Conservation (phyloP, 2,888 invertebrate genomes). For the Plagodis pulveraria region DNA sequence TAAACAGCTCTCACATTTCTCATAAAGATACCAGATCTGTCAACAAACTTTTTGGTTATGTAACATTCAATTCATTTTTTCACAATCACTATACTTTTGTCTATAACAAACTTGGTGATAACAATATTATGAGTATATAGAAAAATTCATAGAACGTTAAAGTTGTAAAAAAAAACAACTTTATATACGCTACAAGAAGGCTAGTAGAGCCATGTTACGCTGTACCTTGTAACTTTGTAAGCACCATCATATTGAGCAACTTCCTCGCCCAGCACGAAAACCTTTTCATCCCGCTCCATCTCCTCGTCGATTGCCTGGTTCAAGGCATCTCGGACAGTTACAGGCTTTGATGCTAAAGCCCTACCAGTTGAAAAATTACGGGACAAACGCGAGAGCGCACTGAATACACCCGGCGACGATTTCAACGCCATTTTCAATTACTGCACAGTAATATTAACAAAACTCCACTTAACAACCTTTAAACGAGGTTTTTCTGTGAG, state of each 20-base stretch:
- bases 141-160: too few relatives aligned
- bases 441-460: slow-evolving; percentile 45
- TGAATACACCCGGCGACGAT: slow-evolving; percentile 72
- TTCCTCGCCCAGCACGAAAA: slow-evolving; percentile 97
- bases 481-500: slow-evolving; percentile 42
- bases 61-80: slow-evolving; percentile 48
- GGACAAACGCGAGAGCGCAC: slow-evolving; percentile 61
- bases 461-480: slow-evolving; percentile 46
- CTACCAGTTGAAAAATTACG: slow-evolving; percentile 74
- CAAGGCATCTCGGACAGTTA: slow-evolving; percentile 98
- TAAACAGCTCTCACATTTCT: slow-evolving; percentile 15
- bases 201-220: not conserved
- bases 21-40: slow-evolving; percentile 43
- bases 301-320: slow-evolving; percentile 99
- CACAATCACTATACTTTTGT: not conserved
- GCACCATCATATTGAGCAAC: slow-evolving; percentile 99
- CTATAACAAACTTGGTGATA: too few relatives aligned
- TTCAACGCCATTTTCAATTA: slow-evolving; percentile 77
- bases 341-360: slow-evolving; percentile 83
- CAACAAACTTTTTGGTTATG: slow-evolving; percentile 66
- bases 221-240: slow-evolving; percentile 93
- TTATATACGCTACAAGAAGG: too few relatives aligned
- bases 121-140: too few relatives aligned
- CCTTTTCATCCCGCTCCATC: slow-evolving; percentile 95
- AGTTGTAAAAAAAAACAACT: too few relatives aligned